Evolutionary conservation across 2,888 invertebrate species (phyloP), one percentile per base, ranked within the genome.

Genomic region (Rhopalosiphum nymphaeae): DNA sequence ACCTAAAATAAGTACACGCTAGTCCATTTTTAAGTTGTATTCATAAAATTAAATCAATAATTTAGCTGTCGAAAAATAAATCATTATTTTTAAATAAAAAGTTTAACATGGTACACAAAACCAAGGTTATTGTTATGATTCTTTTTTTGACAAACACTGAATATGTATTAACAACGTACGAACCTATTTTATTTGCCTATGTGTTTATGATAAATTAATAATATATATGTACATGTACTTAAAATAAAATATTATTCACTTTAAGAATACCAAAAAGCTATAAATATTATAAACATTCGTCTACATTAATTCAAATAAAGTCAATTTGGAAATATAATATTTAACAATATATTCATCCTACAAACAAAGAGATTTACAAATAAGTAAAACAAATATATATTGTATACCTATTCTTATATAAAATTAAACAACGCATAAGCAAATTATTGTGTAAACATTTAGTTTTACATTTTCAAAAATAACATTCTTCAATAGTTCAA

Each of bases 11-110:
- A 78, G 78, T 89, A 42, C 16, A 26, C 44, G 9, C 2, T 89
- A 44, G 16, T 29, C 26, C 44, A 9, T 78, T 78, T 78, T 78
- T 78, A 78, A 78, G 78, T 78, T 78, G 36, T 78, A 78, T 78
- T 78, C 36, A 78, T 78, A 78, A 78, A 78, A 78, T 78, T 78
- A 36, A 78, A 78, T 78, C 78, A 78, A 78, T 78, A 36, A 78
- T 78, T 78, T 36, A 78, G 36, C 78, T 36, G 78, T 36, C 36
- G 11, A 26, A 78, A 78, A 78, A 78, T 78, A 78, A 78, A 78
- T 78, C 36, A 78, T 78, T 78, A 36, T 78, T 78, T 36, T 21
- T 0, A 21, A 78, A 78, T 36, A 78, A 36, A 78, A 78, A 78
- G 7, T 36, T 36, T 78, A 78, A 78, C 21, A 36, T 78, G 36